Evolutionary conservation across 1,140 invertebrate species (phyloP).

Genomic region (Anastrepha ludens): DNA sequence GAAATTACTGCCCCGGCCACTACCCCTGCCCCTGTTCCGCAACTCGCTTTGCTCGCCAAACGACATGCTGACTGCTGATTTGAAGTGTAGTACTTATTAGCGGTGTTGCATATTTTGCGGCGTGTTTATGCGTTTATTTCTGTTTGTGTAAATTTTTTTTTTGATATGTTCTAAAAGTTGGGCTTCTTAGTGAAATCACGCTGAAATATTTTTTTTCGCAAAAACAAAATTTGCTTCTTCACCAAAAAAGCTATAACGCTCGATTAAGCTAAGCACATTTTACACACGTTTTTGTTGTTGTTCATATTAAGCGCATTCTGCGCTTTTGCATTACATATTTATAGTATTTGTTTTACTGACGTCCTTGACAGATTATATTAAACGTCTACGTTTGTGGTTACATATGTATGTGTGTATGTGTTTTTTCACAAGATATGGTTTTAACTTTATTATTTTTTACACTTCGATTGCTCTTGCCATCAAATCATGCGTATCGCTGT

Average conservation of each 20-base stretch:
- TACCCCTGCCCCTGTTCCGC: not conserved
- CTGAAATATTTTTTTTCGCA: not conserved
- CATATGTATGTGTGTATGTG: not conserved
- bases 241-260: constrained; percentile 13
- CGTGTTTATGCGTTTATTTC: not conserved
- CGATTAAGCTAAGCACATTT: not conserved
- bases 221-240: not conserved
- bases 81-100: not conserved
- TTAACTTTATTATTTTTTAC: constrained; percentile 21
- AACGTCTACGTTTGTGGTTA: not conserved
- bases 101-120: constrained; percentile 30
- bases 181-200: not conserved
- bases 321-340: not conserved
- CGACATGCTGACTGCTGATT: constrained; percentile 25
- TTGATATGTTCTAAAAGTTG: constrained; percentile 34
- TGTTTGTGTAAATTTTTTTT: not conserved
- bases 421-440: not conserved
- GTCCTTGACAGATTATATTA: not conserved
- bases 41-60: not conserved
- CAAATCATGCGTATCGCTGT: not conserved
- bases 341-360: not conserved
- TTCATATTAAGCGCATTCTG: not conserved
- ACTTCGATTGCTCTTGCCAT: not conserved
- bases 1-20: not conserved
- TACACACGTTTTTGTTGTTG: not conserved